Evolutionary conservation across 2,888 invertebrate genomes (phyloP).

Genomic region (Lapara coniferarum): DNA sequence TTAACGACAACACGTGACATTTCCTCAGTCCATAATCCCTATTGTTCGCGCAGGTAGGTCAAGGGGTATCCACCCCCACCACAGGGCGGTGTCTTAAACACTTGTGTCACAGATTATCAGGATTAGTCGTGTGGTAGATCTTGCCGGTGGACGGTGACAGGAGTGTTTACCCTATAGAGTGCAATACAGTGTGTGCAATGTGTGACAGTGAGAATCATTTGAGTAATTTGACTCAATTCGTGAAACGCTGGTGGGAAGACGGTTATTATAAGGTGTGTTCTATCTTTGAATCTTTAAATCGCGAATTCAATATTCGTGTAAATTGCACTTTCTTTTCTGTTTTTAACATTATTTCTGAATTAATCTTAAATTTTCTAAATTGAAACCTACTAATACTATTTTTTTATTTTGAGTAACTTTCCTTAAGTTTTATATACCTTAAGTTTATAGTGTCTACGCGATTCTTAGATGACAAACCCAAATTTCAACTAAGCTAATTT

Average conservation of each 20-base stretch:
- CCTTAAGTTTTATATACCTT: too few species aligned
- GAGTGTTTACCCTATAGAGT: conserved; percentile 18
- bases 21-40: conserved; percentile 21
- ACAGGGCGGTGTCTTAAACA: conserved; percentile 44
- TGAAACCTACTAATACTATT: too few species aligned
- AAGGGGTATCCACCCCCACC: conserved; percentile 47
- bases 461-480: background rate
- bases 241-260: conserved; percentile 74
- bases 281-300: background rate
- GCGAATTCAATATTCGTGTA: too few species aligned
- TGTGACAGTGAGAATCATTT: conserved; percentile 58
- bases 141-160: conserved; percentile 37
- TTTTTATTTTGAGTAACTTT: too few species aligned
- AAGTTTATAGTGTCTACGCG: too few species aligned
- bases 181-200: conserved; percentile 40
- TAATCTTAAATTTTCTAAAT: too few species aligned
- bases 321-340: too few species aligned
- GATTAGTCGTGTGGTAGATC: conserved; percentile 54
- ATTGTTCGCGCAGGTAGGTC: conserved; percentile 49
- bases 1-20: conserved; percentile 23
- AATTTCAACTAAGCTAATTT: background rate
- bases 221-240: conserved; percentile 61
- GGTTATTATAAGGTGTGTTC: conserved; percentile 59
- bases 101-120: conserved; percentile 55
- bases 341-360: too few species aligned